Base-by-base conservation (phyloP, 2,888 invertebrate genomes). In the Notodonta dromedarius region DNA sequence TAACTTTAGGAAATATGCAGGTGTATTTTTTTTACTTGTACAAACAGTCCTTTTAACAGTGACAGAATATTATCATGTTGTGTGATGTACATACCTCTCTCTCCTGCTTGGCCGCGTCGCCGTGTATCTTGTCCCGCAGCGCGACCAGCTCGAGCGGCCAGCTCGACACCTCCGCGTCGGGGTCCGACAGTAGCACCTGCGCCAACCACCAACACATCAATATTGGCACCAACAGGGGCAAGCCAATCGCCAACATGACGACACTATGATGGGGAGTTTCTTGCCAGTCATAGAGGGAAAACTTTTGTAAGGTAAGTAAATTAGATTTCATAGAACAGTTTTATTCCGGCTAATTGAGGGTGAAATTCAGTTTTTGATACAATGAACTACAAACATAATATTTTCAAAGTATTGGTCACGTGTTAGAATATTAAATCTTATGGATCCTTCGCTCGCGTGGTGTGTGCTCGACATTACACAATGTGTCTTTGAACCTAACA, bases 111-210 rank as follows among this genome's bases (percentile, higher is more conserved):
- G 46, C 61, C 5, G 78, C 95, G 81, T 96, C 96, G 32, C 95
- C 95, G 59, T 96, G 95, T 68, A 97, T 96, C 89, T 95, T 96
- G 87, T 96, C 96, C 14, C 96, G 91, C 50, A 97, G 87, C 70
- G 96, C 94, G 58, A 96, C 93, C 71, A 97, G 92, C 88, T 97
- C 97, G 65, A 95, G 88, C 51, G 97, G 97, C 96, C 96, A 97
- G 79, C 94, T 94, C 60, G 96, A 95, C 84, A 96, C 95, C 80
- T 96, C 96, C 59, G 95, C 95, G 66, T 94, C 94, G 35, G 96
- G 96, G 78, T 95, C 95, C 8, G 94, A 94, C 70, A 96, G 93
- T 77, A 97, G 89, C 79, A 96, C 95, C 97, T 97, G 86, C 32
- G n/a, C 42, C 40, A 63, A 46, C 11, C 35, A 9, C 54, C 14